Evolutionary conservation across 2,888 invertebrate species (phyloP), one percentile per base, ranked within the genome.

Genomic region (Neuroscelio doddi): DNA sequence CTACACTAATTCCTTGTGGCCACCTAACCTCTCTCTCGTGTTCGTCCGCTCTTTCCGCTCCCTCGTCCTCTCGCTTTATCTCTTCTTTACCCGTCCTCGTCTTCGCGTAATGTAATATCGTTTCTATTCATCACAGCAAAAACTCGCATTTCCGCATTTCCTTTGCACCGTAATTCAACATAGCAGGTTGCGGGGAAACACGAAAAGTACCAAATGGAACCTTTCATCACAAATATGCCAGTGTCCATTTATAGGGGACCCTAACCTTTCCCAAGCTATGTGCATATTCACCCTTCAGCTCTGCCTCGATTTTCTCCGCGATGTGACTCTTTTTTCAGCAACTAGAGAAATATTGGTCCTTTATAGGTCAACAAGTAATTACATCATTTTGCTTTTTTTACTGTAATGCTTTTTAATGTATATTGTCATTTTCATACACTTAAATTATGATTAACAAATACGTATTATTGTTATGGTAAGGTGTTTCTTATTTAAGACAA

Each of bases 261-360:
- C 74, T 77, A 77, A 78, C 78, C 78, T 76, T 75, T 64, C 74
- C 65, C 69, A 66, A 52, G 59, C 58, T 26, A 46, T 36, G 49
- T 50, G 62, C 53, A 66, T 65, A 66, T 69, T 69, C 67, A 69
- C 68, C 72, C 70, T 70, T 65, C 50, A 52, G 36, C 27, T 16
- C 47, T 27, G 59, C 50, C 32, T 51, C 39, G 44, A 44, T 49
- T 61, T 39, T 52, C 65, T 41, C 55, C 62, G 41, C 57, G 26
- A 58, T 66, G 65, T 65, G 63, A 69, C 69, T 65, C 64, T 65
- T 65, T 65, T 41, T 68, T 64, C 52, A 17, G 58, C 46, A 51
- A 36, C 52, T n/a, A n/a, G n/a, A n/a, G n/a, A n/a, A n/a, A n/a
- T n/a, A n/a, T n/a, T n/a, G n/a, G n/a, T n/a, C n/a, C n/a, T n/a